phyloP scores from a whole-genome alignment of 2,797 vertebrate genomes.

The Brachyrhaphis roseni region DNA sequence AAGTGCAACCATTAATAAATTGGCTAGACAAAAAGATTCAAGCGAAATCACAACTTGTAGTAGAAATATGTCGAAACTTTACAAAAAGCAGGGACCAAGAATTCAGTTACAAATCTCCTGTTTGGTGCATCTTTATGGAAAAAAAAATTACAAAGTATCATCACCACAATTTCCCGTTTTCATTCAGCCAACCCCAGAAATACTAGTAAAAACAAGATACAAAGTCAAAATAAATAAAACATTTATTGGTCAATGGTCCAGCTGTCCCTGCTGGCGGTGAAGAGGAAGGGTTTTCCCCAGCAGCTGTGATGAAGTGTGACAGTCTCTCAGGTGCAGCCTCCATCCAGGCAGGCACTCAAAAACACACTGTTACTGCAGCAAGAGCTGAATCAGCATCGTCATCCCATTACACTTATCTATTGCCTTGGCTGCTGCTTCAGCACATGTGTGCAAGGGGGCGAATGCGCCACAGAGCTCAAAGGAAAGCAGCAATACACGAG shows the following conservation, averaged over 20 bases:
- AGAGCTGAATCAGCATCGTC: conserved; percentile 57
- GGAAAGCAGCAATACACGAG: neutral
- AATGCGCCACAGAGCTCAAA: conserved; percentile 5
- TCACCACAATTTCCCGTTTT: neutral
- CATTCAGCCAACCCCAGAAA: neutral
- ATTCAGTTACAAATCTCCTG: neutral
- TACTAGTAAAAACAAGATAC: neutral
- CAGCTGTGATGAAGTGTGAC: conserved; percentile 39
- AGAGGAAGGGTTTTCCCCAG: conserved; percentile 17
- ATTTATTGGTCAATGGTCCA: neutral
- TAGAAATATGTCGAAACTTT: neutral
- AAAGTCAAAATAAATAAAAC: neutral
- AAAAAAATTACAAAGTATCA: neutral
- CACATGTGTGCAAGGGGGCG: conserved; percentile 8
- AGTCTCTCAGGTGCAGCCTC: conserved; percentile 53
- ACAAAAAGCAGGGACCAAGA: neutral
- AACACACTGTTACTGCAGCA: conserved; percentile 34
- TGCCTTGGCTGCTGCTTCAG: conserved; percentile 58
- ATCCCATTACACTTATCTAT: conserved; percentile 62
- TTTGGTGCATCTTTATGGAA: neutral
- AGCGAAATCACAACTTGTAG: neutral
- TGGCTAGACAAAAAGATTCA: neutral
- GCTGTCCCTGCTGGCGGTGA: conserved; percentile 25
- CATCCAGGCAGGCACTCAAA: conserved; percentile 41
- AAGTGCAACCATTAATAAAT: neutral